Conservation (phyloP, 1,140 invertebrate genomes). For the Phymorhynchus buccinoides region DNA sequence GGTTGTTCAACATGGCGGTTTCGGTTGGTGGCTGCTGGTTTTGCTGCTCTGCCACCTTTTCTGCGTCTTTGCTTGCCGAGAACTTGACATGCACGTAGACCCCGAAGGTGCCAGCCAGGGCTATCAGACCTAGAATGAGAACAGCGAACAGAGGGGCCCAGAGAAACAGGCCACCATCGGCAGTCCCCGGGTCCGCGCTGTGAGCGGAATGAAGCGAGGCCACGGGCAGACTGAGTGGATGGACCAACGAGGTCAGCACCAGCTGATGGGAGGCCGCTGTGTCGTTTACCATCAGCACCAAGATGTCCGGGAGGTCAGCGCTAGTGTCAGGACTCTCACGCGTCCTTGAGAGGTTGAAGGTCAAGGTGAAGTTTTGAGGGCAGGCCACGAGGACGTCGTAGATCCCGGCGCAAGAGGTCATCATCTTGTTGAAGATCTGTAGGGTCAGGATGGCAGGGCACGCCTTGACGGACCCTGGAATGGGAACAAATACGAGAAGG, state of each 20-base stretch:
- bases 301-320: slow-evolving; percentile 58
- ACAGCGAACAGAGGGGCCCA: slow-evolving; percentile 59
- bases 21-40: slow-evolving; percentile 38
- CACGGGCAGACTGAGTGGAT: slow-evolving; percentile 30
- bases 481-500: not conserved
- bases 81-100: slow-evolving; percentile 46
- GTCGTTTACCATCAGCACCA: slow-evolving; percentile 61
- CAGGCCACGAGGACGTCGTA: slow-evolving; percentile 62
- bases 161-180: slow-evolving; percentile 19
- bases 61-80: not conserved
- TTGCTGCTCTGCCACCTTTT: not conserved
- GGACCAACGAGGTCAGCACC: slow-evolving; percentile 56
- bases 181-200: not conserved
- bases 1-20: slow-evolving; percentile 47
- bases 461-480: slow-evolving; percentile 55
- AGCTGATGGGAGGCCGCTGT: slow-evolving; percentile 53
- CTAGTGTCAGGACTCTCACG: too few relatives aligned
- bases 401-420: slow-evolving; percentile 50
- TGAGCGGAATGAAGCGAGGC: slow-evolving; percentile 39
- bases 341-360: slow-evolving; percentile 49
- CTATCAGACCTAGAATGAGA: slow-evolving; percentile 44
- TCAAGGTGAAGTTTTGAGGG: slow-evolving; percentile 55
- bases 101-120: slow-evolving; percentile 46
- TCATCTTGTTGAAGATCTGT: slow-evolving; percentile 62
- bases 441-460: slow-evolving; percentile 62